A percentile compares a stretch with the other conserved stretches of the same genome.
These are phyloP conservation scores for Meteorus cinctellus DNA, from an alignment of 2,888 invertebrate genomes.

Conservation along the genomic window DNA sequence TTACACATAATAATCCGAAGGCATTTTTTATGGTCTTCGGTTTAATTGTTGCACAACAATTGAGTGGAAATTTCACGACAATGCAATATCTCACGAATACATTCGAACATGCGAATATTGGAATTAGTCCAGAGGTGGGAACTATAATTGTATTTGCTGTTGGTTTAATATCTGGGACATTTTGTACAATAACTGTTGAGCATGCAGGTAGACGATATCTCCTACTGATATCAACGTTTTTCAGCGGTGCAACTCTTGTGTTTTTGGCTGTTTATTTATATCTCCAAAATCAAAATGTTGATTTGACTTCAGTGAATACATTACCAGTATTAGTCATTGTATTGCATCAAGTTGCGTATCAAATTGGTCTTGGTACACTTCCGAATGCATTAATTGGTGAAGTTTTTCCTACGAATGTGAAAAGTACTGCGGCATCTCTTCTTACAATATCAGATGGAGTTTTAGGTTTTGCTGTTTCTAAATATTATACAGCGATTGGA, in stretches of 20 bases:
- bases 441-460: conserved; percentile 67
- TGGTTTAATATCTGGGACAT: conserved; percentile 69
- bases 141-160: conserved; percentile 74
- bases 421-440: conserved; percentile 66
- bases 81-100: conserved; percentile 68
- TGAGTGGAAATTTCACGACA: conserved; percentile 69
- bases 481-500: conserved; percentile 65
- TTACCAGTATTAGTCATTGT: conserved; percentile 66
- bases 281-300: conserved; percentile 50
- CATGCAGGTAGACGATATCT: conserved; percentile 74
- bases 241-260: conserved; percentile 64
- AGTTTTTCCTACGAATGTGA: conserved; percentile 68
- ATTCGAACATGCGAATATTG: conserved; percentile 59
- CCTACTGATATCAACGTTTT: conserved; percentile 73
- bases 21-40: conserved; percentile 66
- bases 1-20: conserved; percentile 59
- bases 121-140: conserved; percentile 66
- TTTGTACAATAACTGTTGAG: conserved; percentile 72
- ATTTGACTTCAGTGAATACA: conserved; percentile 60
- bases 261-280: conserved; percentile 64
- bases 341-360: conserved; percentile 65
- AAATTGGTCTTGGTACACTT: conserved; percentile 68
- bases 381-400: conserved; percentile 69
- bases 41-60: conserved; percentile 68
- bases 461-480: conserved; percentile 66